Base-by-base conservation (phyloP, 1,140 invertebrate species). In the Portunus trituberculatus region DNA sequence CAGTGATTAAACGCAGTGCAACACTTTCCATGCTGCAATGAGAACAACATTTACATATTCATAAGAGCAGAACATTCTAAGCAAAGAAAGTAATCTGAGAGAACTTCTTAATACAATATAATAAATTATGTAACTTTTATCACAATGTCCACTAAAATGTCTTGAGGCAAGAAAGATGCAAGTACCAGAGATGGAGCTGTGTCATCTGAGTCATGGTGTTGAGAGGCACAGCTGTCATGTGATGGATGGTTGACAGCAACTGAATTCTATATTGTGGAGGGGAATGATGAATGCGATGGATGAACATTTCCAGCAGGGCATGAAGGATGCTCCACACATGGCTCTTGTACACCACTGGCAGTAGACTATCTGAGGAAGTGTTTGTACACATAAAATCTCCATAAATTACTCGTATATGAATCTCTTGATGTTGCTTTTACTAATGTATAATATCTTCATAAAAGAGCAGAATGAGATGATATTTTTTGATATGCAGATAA, bases 181-280 rank as follows among this genome's bases (percentile, higher is more conserved):
- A 59, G 97, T 97, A 98, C 98, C 99, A 99, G 76, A 99, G 97
- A 97, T 99, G 99, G 8, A 99, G 97, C 97, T 99, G 99, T 32
- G 98, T 99, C 97, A 99, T 99, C 97, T 99, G 99, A 31, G 98
- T 99, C 97, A 99, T 99, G 97, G 99, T 99, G 0, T 99, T 99
- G 97, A 99, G 99, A 25, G 98, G 98, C 16, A 99, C 98, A 12
- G 98, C 98, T 12, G 98, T 98, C 45, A 99, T 97, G 59, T 98
- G 98, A 96, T 99, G 97, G 76, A 96, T 95, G 84, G 96, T 96
- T 25, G 98, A 98, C 3, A 99, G 97, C 8, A 99, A 97, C 96
- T 99, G 99, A 0, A 99, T 98, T 91, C 99, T 97, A 97, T 99
- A 99, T 97, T 99, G 99, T 0, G 99, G 98, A 96, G 99, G 99